Conservation (phyloP, 1,140 invertebrate genomes). For the Aplysia californica region DNA sequence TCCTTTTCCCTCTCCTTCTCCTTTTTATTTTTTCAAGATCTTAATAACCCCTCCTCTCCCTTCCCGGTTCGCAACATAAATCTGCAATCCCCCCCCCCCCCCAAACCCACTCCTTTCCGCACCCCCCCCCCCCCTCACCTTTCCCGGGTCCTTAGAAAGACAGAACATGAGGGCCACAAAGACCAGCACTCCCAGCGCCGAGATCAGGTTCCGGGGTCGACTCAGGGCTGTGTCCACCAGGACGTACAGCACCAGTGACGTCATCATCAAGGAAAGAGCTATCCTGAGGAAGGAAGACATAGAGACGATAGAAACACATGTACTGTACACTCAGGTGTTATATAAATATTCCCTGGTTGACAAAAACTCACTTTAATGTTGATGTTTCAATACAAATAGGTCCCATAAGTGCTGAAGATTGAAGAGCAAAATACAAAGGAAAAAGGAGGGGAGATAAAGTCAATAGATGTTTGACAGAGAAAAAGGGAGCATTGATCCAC, state of each 20-base stretch:
- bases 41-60: not conserved
- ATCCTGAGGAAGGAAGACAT: constrained; percentile 10
- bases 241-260: constrained; percentile 19
- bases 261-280: not conserved
- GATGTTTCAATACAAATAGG: not conserved
- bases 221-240: constrained; percentile 33
- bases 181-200: constrained; percentile 36
- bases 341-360: not conserved
- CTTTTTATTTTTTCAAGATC: too few relatives aligned
- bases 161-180: constrained; percentile 44
- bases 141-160: constrained; percentile 42
- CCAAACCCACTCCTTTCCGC: too few relatives aligned
- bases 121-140: too few relatives aligned
- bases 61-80: not conserved
- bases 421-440: not conserved
- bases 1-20: too few relatives aligned
- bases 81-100: too few relatives aligned
- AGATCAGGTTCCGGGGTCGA: constrained; percentile 38
- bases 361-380: not conserved
- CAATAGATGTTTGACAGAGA: too few relatives aligned
- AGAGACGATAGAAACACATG: not conserved
- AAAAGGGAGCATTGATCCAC: too few relatives aligned
- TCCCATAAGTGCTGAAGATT: not conserved
- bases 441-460: too few relatives aligned
- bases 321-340: not conserved